Percentiles rank a stretch among this genome's conserved stretches.
Conservation (phyloP, 2,113 vertebrate genomes). For the Oncorhynchus kisutch region DNA sequence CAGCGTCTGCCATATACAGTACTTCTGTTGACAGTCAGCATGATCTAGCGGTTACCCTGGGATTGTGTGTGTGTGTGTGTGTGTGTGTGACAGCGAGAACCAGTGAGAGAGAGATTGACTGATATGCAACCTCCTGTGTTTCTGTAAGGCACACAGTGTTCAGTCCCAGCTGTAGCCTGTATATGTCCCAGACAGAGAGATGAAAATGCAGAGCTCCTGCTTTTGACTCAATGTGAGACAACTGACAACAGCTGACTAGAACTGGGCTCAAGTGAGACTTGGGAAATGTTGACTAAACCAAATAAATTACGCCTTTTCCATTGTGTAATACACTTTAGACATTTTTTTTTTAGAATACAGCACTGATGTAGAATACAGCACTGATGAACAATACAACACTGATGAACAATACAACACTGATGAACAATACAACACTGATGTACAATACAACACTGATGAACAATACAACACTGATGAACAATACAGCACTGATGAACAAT, state of each 20-base stretch:
- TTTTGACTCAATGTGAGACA: not conserved
- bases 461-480: too few species aligned
- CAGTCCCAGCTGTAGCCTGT: slow-evolving; percentile 3
- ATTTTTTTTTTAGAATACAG: not conserved
- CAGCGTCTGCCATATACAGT: too few species aligned
- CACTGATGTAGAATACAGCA: too few species aligned
- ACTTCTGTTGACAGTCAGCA: not conserved
- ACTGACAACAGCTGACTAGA: slow-evolving; percentile 14
- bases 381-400: too few species aligned
- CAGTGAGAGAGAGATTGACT: not conserved
- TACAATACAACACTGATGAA: too few species aligned
- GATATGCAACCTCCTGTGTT: slow-evolving; percentile 11
- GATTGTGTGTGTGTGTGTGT: not conserved
- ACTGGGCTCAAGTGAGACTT: not conserved
- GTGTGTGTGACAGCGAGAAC: too few species aligned
- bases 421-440: too few species aligned
- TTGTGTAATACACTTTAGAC: too few species aligned
- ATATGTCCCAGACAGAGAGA: not conserved
- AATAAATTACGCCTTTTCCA: too few species aligned
- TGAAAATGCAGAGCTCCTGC: slow-evolving; percentile 7
- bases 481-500: too few species aligned
- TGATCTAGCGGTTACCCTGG: slow-evolving; percentile 10
- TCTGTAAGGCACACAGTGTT: slow-evolving; percentile 24
- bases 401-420: too few species aligned
- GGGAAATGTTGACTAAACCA: not conserved